A percentile compares a stretch with the other conserved stretches of the same genome.
Conservation (phyloP, 2,797 vertebrate genomes). For the Sebastes steindachneri region DNA sequence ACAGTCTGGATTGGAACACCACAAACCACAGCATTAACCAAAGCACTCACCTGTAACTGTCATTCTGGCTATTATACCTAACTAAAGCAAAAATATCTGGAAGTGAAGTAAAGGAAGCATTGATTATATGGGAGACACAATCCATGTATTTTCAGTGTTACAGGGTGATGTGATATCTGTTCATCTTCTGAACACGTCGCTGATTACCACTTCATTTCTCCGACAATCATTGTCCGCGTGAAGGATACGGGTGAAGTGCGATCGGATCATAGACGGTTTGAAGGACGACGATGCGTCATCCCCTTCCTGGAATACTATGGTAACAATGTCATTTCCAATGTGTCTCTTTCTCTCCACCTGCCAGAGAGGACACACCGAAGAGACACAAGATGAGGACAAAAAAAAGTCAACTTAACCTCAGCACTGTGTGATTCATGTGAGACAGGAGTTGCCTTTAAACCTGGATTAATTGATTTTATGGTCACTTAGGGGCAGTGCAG, state of each 20-base stretch:
- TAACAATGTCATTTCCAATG: constrained; percentile 98
- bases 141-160: background rate
- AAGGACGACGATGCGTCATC: constrained; percentile 94
- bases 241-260: constrained; percentile 99
- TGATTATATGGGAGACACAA: background rate
- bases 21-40: background rate
- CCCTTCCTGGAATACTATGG: constrained; percentile 98
- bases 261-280: constrained; percentile 99
- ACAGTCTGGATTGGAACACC: background rate
- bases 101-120: constrained; percentile 68
- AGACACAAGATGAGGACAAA: constrained; percentile 5
- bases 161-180: background rate
- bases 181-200: background rate
- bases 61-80: constrained; percentile 94
- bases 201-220: constrained; percentile 18
- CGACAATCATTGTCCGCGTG: background rate
- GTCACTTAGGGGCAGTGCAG: background rate
- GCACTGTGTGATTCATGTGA: background rate
- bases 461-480: background rate
- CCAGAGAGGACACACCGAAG: constrained; percentile 22
- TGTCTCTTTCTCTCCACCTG: constrained; percentile 99
- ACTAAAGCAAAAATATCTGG: constrained; percentile 99
- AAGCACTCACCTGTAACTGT: constrained; percentile 93
- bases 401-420: background rate
- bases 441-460: background rate